Evolutionary conservation across 2,113 vertebrate species (phyloP).

Genomic region (Chloroceryle aenea): DNA sequence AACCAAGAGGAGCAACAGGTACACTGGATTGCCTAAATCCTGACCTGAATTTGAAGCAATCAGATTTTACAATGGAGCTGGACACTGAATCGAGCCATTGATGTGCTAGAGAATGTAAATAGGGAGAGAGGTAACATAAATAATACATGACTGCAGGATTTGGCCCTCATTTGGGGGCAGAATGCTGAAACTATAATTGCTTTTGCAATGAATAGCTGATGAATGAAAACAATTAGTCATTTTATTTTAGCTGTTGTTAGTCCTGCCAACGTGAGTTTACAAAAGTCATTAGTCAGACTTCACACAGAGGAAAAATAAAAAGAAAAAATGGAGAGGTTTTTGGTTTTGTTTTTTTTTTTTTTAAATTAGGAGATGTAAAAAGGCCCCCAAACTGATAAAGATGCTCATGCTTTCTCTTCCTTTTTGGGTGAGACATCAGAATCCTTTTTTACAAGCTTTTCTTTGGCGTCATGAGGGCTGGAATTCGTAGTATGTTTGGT

Average conservation of each 20-base stretch:
- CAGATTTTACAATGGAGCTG: background rate
- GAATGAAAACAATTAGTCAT: slow-evolving; percentile 66
- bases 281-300: slow-evolving; percentile 33
- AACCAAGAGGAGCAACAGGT: background rate
- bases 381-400: background rate
- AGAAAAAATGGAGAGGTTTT: background rate
- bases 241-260: slow-evolving; percentile 34
- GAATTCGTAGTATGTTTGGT: background rate
- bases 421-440: background rate
- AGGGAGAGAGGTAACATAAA: slow-evolving; percentile 8
- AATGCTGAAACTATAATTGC: slow-evolving; percentile 29
- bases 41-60: background rate
- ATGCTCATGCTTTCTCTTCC: background rate
- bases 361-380: background rate
- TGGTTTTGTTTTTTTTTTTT: background rate
- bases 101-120: background rate
- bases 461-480: background rate
- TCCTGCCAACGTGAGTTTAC: slow-evolving; percentile 50
- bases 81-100: background rate
- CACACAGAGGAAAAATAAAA: background rate
- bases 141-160: background rate
- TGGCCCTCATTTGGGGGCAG: background rate
- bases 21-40: background rate
- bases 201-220: slow-evolving; percentile 34
- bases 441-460: background rate